Conservation (phyloP, 2,797 vertebrate genomes). For the Chelmon rostratus region DNA sequence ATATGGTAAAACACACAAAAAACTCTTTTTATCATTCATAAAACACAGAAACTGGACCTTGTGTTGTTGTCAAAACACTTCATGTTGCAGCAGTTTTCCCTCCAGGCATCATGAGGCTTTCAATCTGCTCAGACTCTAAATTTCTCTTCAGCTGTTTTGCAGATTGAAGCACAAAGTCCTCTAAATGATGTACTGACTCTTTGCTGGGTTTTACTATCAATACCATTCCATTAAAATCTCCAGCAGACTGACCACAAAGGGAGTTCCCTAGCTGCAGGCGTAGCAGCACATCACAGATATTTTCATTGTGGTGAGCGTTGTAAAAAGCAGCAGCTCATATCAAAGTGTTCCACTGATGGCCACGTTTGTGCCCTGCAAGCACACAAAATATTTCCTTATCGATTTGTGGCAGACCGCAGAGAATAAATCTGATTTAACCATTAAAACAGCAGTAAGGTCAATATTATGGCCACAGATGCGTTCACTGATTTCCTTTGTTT, state of each 20-base stretch:
- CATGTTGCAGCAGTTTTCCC: not conserved
- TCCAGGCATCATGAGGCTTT: slow-evolving; percentile 8
- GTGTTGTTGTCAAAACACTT: not conserved
- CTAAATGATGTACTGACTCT: slow-evolving; percentile 22
- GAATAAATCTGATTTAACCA: slow-evolving; percentile 27
- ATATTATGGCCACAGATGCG: slow-evolving; percentile 27
- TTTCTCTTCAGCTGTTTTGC: not conserved
- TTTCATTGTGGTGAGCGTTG: not conserved
- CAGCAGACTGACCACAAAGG: slow-evolving; percentile 9
- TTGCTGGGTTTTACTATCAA: slow-evolving; percentile 20
- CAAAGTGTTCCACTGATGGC: not conserved
- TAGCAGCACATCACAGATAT: not conserved
- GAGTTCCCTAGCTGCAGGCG: slow-evolving; percentile 22
- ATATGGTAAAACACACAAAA: not conserved
- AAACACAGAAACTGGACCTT: not conserved
- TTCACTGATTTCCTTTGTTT: slow-evolving; percentile 35
- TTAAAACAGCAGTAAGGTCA: slow-evolving; percentile 35
- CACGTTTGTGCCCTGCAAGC: slow-evolving; percentile 1
- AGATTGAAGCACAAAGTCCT: slow-evolving; percentile 24
- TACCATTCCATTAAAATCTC: slow-evolving; percentile 26
- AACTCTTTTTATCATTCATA: not conserved
- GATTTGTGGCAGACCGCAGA: slow-evolving; percentile 29
- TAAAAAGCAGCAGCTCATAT: slow-evolving; percentile 16
- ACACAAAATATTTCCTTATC: slow-evolving; percentile 16
- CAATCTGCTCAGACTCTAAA: not conserved